A percentile compares a stretch with the other conserved stretches of the same genome.
These are phyloP conservation scores for Enteromius thamalakanensis DNA, from an alignment of 2,797 vertebrate species.

Conservation along the genomic window DNA sequence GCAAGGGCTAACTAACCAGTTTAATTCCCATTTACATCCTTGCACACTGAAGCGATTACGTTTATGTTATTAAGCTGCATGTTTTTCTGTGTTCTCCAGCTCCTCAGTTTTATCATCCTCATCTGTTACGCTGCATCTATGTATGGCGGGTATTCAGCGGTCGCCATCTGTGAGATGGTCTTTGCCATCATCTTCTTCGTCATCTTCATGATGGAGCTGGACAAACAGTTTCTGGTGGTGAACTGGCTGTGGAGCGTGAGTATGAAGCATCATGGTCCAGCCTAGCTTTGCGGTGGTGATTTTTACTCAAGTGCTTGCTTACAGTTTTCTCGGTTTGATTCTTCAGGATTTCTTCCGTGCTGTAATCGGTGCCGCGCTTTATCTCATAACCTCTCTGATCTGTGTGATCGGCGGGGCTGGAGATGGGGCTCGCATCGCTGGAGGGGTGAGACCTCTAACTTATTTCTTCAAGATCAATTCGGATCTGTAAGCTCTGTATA, in stretches of 20 bases:
- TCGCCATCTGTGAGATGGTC: constrained; percentile 80
- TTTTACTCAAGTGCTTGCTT: background rate
- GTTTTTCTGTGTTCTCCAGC: constrained; percentile 62
- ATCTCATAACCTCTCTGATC: constrained; percentile 77
- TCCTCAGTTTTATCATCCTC: constrained; percentile 80
- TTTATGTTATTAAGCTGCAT: background rate
- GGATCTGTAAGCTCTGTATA: background rate
- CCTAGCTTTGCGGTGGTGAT: background rate
- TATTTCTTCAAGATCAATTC: background rate
- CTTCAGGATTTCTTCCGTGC: constrained; percentile 77
- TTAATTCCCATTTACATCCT: background rate
- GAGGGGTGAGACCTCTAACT: constrained; percentile 71
- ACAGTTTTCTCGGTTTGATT: constrained; percentile 15
- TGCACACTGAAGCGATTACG: background rate
- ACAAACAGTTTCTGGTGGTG: constrained; percentile 78
- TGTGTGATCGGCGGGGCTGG: constrained; percentile 65
- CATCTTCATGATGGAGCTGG: constrained; percentile 80
- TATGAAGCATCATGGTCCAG: background rate
- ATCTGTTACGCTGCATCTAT: constrained; percentile 81
- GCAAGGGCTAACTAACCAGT: background rate
- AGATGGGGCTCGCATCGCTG: constrained; percentile 74
- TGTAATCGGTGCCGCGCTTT: constrained; percentile 64
- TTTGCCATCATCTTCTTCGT: constrained; percentile 77
- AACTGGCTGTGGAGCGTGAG: constrained; percentile 89
- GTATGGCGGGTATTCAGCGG: constrained; percentile 66